Evolutionary conservation across 2,797 vertebrate species (phyloP), one percentile per base, ranked within the genome.

Genomic region (Hydrolagus colliei): DNA sequence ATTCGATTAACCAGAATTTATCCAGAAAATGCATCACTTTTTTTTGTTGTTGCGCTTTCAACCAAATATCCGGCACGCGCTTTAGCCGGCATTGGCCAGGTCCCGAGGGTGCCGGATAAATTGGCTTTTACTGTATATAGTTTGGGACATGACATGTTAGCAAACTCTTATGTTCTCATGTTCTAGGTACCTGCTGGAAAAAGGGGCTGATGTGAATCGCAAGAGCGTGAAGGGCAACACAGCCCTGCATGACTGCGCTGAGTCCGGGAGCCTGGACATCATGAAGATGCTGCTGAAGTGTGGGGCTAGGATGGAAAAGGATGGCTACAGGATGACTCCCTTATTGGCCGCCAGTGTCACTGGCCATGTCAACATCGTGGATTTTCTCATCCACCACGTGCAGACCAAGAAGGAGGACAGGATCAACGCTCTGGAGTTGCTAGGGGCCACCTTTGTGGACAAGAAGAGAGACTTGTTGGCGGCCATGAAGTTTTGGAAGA

Each of bases 191-290:
- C 91, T 99, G 86, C 93, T 99, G 87, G 97, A 98, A 91, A 94
- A 94, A 0, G 97, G 97, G 0, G 97, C 97, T 0, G 96, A 97
- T 0, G 97, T 98, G 84, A 98, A 98, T 92, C 95, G 97, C 20
- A 96, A 96, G 89, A 98, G 97, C 0, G 96, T 97, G 86, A 99
- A 99, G 86, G 97, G 97, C 12, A 98, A 99, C 91, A 99, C 97
- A 0, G 97, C 97, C 4, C 91, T 98, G 32, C 97, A 98, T 0
- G 97, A 98, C 93, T 99, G 97, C 0, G 97, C 97, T 0, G 97
- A 99, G 89, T 98, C 97, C 0, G 97, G 97, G 0, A 99, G 97
- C 87, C 91, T 99, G 92, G 97, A 99, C 90, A 99, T 99, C 91
- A 94, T 98, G 94, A 97, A 97, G 91, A 95, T 99, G 87, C 91